Conservation (phyloP, 1,140 invertebrate species). For the Solenopsis fugax region DNA sequence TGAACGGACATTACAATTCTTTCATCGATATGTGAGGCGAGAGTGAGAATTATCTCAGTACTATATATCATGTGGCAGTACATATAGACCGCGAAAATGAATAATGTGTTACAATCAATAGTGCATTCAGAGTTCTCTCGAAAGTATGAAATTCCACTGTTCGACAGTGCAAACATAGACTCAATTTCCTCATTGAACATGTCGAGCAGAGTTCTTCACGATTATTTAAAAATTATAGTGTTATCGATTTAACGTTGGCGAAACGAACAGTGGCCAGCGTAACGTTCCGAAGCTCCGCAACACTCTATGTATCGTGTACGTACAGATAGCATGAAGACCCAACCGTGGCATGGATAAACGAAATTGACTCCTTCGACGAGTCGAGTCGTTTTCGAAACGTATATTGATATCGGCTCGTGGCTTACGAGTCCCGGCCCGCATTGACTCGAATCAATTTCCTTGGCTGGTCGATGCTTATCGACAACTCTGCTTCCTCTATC, state of each 20-base stretch:
- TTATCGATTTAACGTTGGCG: neutral
- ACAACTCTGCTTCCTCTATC: constrained; percentile 52
- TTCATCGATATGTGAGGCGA: neutral
- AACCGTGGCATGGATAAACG: constrained; percentile 45
- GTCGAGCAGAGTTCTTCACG: neutral
- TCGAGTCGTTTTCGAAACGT: constrained; percentile 63
- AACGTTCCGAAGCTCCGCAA: neutral
- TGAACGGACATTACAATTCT: neutral
- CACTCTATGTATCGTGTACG: neutral
- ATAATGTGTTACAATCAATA: constrained; percentile 9
- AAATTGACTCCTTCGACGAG: constrained; percentile 62
- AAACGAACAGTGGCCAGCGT: neutral
- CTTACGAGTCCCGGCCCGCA: constrained; percentile 52
- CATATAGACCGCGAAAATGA: neutral
- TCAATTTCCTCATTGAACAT: neutral
- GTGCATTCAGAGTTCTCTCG: neutral
- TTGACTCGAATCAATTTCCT: constrained; percentile 64
- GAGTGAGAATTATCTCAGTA: neutral
- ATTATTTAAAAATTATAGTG: neutral
- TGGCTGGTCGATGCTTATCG: constrained; percentile 60
- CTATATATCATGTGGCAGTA: neutral
- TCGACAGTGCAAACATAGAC: neutral
- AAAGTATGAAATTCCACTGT: neutral
- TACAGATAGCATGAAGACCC: constrained; percentile 12
- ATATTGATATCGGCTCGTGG: constrained; percentile 62